Base-by-base conservation (phyloP, 2,113 vertebrate genomes). In the Arvicanthis niloticus region DNA sequence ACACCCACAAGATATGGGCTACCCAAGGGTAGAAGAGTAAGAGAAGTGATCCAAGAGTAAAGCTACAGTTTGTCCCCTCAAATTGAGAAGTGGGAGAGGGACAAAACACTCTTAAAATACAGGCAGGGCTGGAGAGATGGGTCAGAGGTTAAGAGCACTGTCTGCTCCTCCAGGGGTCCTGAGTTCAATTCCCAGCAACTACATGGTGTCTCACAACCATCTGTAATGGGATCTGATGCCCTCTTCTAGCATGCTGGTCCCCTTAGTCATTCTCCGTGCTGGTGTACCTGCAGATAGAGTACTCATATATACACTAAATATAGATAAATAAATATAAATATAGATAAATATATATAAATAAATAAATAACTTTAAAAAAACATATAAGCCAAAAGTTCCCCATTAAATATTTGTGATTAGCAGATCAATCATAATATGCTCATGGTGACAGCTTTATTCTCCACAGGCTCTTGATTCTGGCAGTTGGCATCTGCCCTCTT, bases 381-480 rank as follows among this genome's bases (percentile, higher is more conserved):
- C 53, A 31, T 65, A 65, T 65, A 65, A 26, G 62, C 9, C 12
- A 29, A 90, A 24, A 77, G 16, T 51, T 73, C 1, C 16, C 15
- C 65, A 51, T 37, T 87, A 88, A 78, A 77, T 51, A 60, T 91
- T 77, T 34, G 8, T 42, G 22, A 42, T 62, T 58, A 34, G 26
- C 48, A 6, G 4, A 70, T 51, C 51, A 89, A 91, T 29, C 26
- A 37, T 5, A 0, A 4, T n/a, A 13, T 3, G 8, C 72, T 97
- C 51, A 87, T 2, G 7, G 26, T 16, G 22, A 34, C 73, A 22
- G 7, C 80, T 91, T 95, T 97, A 82, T 96, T 86, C 92, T 62
- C 10, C 67, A 62, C 95, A 99, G 99, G 53, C 95, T 99, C 89
- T 93, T 99, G 31, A 85, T 99, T 75, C 97, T 99, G 92, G 98